Evolutionary conservation across 2,888 invertebrate genomes (phyloP).

Genomic region (Limnephilus auricula): DNA sequence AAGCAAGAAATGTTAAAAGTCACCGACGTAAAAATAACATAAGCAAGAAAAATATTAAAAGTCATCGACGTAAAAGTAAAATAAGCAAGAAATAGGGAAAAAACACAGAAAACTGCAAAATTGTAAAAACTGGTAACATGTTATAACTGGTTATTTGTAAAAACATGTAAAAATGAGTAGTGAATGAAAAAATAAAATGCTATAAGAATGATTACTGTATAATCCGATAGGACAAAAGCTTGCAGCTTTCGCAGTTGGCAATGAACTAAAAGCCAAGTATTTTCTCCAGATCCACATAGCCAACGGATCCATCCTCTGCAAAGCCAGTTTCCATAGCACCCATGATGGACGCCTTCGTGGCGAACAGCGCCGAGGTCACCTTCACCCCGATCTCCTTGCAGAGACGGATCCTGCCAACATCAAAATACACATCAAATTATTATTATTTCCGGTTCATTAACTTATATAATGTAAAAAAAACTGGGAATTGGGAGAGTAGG

Average conservation of each 20-base stretch:
- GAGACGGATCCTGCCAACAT: slow-evolving; percentile 70
- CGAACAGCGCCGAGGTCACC: slow-evolving; percentile 76
- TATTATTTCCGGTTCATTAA: no score
- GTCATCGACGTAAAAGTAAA: no score
- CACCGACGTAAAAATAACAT: no score
- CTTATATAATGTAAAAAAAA: background rate
- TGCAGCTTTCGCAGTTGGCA: background rate
- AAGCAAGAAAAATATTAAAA: no score
- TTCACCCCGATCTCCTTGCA: slow-evolving; percentile 71
- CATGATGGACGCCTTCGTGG: slow-evolving; percentile 72
- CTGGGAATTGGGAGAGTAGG: no score
- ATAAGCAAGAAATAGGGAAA: no score
- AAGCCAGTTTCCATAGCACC: slow-evolving; percentile 73
- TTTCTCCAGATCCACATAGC: slow-evolving; percentile 70
- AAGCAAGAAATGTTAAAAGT: no score
- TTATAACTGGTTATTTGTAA: no score
- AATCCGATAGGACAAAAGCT: background rate
- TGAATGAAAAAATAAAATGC: no score
- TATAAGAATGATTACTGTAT: background rate
- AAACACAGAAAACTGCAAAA: no score
- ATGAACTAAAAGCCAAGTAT: background rate
- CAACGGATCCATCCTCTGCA: slow-evolving; percentile 72
- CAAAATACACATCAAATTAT: background rate
- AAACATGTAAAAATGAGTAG: no score
- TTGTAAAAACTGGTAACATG: no score